phyloP scores from a whole-genome alignment of 2,113 vertebrate genomes.

The Thalassoma bifasciatum region DNA sequence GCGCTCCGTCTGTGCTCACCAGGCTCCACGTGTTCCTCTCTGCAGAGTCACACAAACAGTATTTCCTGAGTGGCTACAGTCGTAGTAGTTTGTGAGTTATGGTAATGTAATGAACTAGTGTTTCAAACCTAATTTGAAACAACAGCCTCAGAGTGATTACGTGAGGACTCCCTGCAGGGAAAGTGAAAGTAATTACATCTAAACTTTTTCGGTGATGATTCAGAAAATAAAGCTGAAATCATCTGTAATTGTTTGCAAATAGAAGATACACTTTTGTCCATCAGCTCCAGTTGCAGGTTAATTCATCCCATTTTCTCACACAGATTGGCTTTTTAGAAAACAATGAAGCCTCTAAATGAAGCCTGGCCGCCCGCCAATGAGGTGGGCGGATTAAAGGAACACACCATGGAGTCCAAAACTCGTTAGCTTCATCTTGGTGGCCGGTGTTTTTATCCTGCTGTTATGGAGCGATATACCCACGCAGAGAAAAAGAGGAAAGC shows the following conservation, averaged over 20 bases:
- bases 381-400: conserved; percentile 13
- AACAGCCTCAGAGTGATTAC: neutral
- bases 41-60: conserved; percentile 50
- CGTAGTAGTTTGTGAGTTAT: neutral
- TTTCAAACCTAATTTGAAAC: too few species aligned
- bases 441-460: conserved; percentile 15
- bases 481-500: neutral
- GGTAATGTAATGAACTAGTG: neutral
- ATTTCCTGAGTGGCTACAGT: neutral
- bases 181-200: neutral
- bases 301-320: conserved; percentile 14
- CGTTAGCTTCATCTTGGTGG: conserved; percentile 3
- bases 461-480: conserved; percentile 13
- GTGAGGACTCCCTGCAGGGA: neutral
- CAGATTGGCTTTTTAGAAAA: conserved; percentile 25
- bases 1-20: conserved; percentile 86
- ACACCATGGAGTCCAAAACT: neutral
- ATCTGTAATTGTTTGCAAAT: neutral
- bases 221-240: conserved; percentile 16
- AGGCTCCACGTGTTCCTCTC: conserved; percentile 89
- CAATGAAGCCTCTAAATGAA: conserved; percentile 13
- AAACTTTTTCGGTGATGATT: neutral
- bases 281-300: neutral
- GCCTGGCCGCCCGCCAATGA: neutral
- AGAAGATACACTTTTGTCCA: neutral